Evolutionary conservation across 2,888 invertebrate genomes (phyloP), one percentile per base, ranked within the genome.

Genomic region (Platycnemis pennipes): DNA sequence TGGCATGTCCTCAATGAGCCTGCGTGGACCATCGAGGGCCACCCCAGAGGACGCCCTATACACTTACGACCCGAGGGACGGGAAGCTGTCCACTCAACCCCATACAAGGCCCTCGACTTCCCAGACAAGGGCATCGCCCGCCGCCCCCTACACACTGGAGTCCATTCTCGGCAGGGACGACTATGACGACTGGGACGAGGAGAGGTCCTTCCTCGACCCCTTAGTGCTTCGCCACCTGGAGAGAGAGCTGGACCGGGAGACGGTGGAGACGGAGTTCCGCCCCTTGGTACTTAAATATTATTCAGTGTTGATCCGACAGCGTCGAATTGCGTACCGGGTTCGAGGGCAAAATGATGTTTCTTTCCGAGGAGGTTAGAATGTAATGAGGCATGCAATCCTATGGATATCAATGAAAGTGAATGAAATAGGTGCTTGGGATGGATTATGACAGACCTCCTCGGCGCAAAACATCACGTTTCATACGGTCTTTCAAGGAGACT

Each of bases 251-350:
- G 97, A 98, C 95, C 97, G 97, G 94, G 98, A 98, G 94, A 97
- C 97, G 19, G 97, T 98, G 53, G 98, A 98, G 95, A 97, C 97
- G 45, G 98, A 98, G 96, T 98, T 98, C 96, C 97, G 98, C 96
- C 96, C 96, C 2, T 98, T 98, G 97, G 98, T 98, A 96, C 49
- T 26, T 91, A n/a, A n/a, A n/a, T n/a, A n/a, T n/a, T n/a, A n/a
- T n/a, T n/a, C n/a, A n/a, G n/a, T n/a, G n/a, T 63, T 26, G 26
- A n/a, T n/a, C 63, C n/a, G 49, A 19, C 26, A n/a, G n/a, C n/a
- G 1, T 37, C 2, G 8, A 37, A 16, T 37, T 31, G 1, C 37
- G 42, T 16, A 0, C 31, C 31, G 69, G 69, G 31, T 1, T 69
- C 31, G 26, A 5, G 31, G 69, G 26, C 22, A 19, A n/a, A n/a